phyloP scores from a whole-genome alignment of 2,113 vertebrate species.

The Pseudolaguvia tuberculata region DNA sequence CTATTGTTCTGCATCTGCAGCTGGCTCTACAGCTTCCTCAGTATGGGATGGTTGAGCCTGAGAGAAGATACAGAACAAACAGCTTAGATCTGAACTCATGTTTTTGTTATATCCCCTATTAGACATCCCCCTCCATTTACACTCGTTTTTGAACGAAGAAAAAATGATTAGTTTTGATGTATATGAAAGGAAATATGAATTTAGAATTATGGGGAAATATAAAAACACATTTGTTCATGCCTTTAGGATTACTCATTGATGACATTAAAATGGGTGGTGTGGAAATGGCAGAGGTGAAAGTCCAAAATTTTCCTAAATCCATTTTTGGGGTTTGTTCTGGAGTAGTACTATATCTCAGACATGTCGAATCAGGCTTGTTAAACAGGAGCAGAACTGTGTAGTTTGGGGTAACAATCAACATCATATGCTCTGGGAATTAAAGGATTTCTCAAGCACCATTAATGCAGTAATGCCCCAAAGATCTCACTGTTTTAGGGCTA shows the following conservation, averaged over 20 bases:
- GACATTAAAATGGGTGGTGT: neutral
- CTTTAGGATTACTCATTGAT: neutral
- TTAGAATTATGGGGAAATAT: neutral
- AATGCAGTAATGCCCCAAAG: neutral
- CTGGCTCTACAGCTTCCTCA: constrained; percentile 31
- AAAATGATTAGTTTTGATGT: neutral
- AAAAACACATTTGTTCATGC: constrained; percentile 1
- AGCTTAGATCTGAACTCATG: neutral
- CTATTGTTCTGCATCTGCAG: constrained; percentile 43
- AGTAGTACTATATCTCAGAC: neutral
- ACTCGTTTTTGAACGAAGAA: neutral
- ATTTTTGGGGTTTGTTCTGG: neutral
- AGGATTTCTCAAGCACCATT: neutral
- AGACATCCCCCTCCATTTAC: neutral
- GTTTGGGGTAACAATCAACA: neutral
- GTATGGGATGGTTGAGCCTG: constrained; percentile 39
- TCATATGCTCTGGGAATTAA: neutral
- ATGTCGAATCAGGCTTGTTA: neutral
- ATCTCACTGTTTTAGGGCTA: neutral
- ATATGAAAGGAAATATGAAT: neutral
- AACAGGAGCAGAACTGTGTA: neutral
- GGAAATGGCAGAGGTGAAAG: neutral
- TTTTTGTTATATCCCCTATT: neutral
- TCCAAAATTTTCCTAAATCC: neutral
- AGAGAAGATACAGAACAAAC: constrained; percentile 17